Percentiles rank a stretch among this genome's conserved stretches.
Conservation (phyloP, 1,140 invertebrate genomes). For the Venustaconcha ellipsiformis region DNA sequence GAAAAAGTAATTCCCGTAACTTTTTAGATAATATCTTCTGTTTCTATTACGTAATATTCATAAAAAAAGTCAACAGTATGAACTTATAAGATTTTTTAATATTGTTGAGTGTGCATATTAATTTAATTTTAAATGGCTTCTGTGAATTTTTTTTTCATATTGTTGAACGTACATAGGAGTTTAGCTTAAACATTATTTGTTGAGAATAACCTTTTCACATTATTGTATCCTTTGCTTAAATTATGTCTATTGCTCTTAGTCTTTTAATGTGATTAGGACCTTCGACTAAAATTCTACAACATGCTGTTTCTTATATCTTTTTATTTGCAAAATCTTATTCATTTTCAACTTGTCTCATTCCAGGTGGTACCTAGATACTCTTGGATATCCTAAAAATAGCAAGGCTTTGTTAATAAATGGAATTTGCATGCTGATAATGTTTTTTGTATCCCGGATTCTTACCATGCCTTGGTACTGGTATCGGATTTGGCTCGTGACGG, state of each 20-base stretch:
- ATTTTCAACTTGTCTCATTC: conserved; percentile 15
- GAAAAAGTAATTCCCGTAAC: background rate
- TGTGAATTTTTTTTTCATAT: background rate
- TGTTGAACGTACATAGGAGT: background rate
- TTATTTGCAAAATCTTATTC: background rate
- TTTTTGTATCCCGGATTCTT: conserved; percentile 60
- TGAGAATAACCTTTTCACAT: background rate
- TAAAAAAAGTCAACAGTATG: background rate
- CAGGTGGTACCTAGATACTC: conserved; percentile 62
- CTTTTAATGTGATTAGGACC: background rate
- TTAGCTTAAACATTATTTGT: background rate
- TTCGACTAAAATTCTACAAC: background rate
- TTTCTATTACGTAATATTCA: background rate
- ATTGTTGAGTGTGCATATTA: background rate
- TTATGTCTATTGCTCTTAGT: background rate
- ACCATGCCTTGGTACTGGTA: conserved; percentile 62
- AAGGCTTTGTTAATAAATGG: conserved; percentile 57
- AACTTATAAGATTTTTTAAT: background rate
- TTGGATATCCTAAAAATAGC: conserved; percentile 51
- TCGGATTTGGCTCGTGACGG: conserved; percentile 57
- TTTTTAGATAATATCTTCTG: background rate
- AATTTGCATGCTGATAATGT: conserved; percentile 61
- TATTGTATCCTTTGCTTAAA: background rate
- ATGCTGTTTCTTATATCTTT: background rate
- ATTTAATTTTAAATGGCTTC: background rate